phyloP scores from a whole-genome alignment of 2,113 vertebrate genomes.

The Butastur rufipennis region DNA sequence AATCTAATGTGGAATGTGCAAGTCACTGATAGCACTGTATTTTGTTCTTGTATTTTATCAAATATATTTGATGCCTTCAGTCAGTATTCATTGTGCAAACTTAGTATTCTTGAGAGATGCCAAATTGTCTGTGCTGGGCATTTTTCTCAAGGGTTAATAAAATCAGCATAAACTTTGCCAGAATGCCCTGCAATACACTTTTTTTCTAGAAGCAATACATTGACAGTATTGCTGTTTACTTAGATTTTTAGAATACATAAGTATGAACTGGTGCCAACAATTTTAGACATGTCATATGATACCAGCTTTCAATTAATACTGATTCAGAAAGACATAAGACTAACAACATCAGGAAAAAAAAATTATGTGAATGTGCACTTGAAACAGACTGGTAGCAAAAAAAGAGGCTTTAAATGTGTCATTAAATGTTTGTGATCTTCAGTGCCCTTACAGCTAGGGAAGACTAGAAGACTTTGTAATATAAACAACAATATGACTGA shows the following conservation, averaged over 20 bases:
- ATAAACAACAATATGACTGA: not conserved
- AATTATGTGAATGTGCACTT: not conserved
- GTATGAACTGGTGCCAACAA: not conserved
- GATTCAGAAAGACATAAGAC: not conserved
- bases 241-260: not conserved
- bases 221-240: not conserved
- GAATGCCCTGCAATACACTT: not conserved
- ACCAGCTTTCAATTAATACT: not conserved
- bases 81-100: not conserved
- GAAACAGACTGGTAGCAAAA: not conserved
- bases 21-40: not conserved
- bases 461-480: not conserved
- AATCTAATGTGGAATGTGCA: not conserved
- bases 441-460: not conserved
- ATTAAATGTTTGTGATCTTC: not conserved
- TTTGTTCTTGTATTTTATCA: not conserved
- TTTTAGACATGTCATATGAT: not conserved
- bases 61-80: not conserved
- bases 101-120: not conserved
- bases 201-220: not conserved
- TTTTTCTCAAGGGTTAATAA: not conserved
- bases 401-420: not conserved
- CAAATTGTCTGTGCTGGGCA: not conserved
- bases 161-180: not conserved
- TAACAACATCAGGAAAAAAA: not conserved